phyloP scores from a whole-genome alignment of 2,797 vertebrate genomes.

The Chromobotia macracanthus region DNA sequence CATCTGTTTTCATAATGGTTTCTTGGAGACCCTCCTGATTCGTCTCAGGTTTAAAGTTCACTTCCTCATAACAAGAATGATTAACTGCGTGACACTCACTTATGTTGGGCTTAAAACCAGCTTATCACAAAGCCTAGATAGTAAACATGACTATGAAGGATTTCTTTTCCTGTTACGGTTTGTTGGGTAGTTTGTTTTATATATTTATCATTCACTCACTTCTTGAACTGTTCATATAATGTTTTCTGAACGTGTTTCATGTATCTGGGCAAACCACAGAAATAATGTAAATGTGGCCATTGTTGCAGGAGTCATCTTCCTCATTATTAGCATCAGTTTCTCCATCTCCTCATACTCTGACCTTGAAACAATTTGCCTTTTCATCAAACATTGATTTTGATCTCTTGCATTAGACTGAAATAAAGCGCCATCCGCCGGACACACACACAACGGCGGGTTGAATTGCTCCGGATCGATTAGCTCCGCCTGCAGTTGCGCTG shows the following conservation, averaged over 20 bases:
- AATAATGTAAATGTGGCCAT: too few relatives aligned
- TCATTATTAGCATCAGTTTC: not conserved
- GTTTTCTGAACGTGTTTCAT: too few relatives aligned
- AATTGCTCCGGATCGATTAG: not conserved
- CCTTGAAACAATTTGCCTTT: constrained; percentile 21
- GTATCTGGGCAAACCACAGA: too few relatives aligned
- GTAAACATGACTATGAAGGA: not conserved
- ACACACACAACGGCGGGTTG: not conserved
- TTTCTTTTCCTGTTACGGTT: not conserved
- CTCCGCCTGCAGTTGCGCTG: not conserved
- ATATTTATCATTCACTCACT: not conserved
- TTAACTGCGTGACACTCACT: constrained; percentile 55
- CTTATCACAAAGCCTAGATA: not conserved
- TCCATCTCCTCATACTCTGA: not conserved
- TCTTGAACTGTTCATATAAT: not conserved
- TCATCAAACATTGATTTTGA: constrained; percentile 4
- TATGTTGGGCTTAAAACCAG: not conserved
- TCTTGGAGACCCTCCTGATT: constrained; percentile 31
- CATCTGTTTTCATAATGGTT: constrained; percentile 7
- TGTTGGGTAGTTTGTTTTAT: not conserved
- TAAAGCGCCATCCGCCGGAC: constrained; percentile 15
- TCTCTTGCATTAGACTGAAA: not conserved
- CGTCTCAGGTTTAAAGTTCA: constrained; percentile 63
- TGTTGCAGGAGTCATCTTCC: not conserved
- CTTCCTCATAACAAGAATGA: constrained; percentile 69